These are phyloP conservation scores for Drosophila busckii DNA, from an alignment of 1,140 invertebrate species.

Conservation along the genomic window DNA sequence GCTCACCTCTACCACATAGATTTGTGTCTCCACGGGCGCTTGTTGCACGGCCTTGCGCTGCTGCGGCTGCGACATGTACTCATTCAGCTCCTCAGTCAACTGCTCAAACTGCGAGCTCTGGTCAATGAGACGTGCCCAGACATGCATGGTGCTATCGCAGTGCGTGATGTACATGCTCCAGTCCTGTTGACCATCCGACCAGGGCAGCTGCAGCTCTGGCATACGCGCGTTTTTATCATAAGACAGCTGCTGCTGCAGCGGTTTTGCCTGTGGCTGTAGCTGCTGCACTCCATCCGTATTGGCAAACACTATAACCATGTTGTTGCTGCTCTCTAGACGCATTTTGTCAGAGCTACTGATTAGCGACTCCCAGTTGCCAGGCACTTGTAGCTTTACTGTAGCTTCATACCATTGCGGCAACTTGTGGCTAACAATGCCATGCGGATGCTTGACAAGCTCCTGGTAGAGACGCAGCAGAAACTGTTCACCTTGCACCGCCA, in stretches of 20 bases:
- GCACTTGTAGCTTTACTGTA: slow-evolving; percentile 55
- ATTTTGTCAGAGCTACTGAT: slow-evolving; percentile 48
- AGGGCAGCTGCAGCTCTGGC: slow-evolving; percentile 39
- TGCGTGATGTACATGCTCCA: slow-evolving; percentile 73
- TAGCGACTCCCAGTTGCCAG: slow-evolving; percentile 59
- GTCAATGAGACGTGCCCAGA: slow-evolving; percentile 72
- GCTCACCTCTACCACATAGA: slow-evolving; percentile 61
- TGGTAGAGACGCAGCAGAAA: slow-evolving; percentile 54
- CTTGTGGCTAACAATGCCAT: slow-evolving; percentile 69
- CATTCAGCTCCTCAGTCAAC: slow-evolving; percentile 55
- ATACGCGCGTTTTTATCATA: slow-evolving; percentile 6
- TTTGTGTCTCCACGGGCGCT: slow-evolving; percentile 10
- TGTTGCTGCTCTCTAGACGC: slow-evolving; percentile 45
- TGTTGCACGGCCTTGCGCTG: slow-evolving; percentile 8
- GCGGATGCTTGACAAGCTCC: slow-evolving; percentile 51
- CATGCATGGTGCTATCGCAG: slow-evolving; percentile 59
- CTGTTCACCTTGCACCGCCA: slow-evolving; percentile 42
- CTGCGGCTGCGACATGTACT: slow-evolving; percentile 35
- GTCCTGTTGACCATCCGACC: slow-evolving; percentile 35
- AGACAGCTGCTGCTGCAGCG: not conserved
- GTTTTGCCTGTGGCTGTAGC: not conserved
- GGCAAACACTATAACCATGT: slow-evolving; percentile 57
- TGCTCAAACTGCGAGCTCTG: slow-evolving; percentile 58
- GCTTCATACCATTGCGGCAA: slow-evolving; percentile 61
- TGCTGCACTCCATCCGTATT: slow-evolving; percentile 22